Percentiles rank a stretch among this genome's conserved stretches.
phyloP scores from a whole-genome alignment of 2,888 invertebrate species.

The Drosophila multiciliata region DNA sequence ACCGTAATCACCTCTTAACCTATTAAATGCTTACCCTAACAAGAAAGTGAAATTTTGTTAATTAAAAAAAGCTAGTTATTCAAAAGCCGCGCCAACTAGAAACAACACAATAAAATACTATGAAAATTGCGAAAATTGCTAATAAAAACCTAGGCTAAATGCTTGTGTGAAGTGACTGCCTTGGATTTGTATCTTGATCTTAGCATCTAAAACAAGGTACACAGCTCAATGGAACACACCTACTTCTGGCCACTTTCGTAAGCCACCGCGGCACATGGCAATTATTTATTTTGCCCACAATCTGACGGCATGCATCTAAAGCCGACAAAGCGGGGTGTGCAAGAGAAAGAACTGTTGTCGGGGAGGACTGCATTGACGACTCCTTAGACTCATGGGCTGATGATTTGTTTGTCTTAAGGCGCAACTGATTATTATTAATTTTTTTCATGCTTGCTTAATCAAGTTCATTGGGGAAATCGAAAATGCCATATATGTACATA shows the following conservation, averaged over 20 bases:
- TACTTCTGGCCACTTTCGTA: constrained; percentile 67
- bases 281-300: constrained; percentile 55
- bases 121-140: constrained; percentile 70
- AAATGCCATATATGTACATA: neutral
- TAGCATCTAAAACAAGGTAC: constrained; percentile 48
- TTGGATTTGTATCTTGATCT: constrained; percentile 59
- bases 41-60: constrained; percentile 73
- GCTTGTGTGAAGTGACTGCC: constrained; percentile 45
- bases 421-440: constrained; percentile 11
- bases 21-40: constrained; percentile 43
- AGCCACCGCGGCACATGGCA: constrained; percentile 53
- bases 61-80: constrained; percentile 65
- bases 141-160: constrained; percentile 58
- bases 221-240: constrained; percentile 60
- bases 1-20: constrained; percentile 21
- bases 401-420: constrained; percentile 33
- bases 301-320: constrained; percentile 60
- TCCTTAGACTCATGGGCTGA: constrained; percentile 27
- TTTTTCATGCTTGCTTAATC: neutral
- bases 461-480: neutral
- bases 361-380: constrained; percentile 12
- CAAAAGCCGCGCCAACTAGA: constrained; percentile 39
- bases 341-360: constrained; percentile 13
- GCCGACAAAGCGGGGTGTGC: constrained; percentile 19
- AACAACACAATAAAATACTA: constrained; percentile 35